phyloP scores from a whole-genome alignment of 2,113 vertebrate species.

The Callospermophilus lateralis region DNA sequence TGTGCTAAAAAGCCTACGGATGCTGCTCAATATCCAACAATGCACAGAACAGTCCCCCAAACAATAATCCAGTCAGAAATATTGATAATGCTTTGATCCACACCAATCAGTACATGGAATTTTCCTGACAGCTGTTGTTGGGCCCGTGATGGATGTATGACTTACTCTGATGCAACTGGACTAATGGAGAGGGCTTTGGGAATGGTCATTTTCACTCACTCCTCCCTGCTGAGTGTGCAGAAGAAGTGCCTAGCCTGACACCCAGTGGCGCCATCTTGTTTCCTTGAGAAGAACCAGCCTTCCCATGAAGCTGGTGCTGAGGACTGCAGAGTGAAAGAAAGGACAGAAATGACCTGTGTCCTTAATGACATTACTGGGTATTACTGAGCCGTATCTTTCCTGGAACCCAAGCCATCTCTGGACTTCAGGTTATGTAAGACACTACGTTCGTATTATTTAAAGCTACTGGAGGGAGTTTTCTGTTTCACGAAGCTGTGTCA shows the following conservation, averaged over 20 bases:
- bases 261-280: not conserved
- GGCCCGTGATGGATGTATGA: not conserved
- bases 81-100: not conserved
- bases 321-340: not conserved
- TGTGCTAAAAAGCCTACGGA: not conserved
- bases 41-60: not conserved
- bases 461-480: not conserved
- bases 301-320: not conserved
- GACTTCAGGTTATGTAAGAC: not conserved
- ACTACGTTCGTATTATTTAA: not conserved
- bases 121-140: not conserved
- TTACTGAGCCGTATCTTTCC: not conserved
- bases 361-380: not conserved
- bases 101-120: not conserved
- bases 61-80: not conserved
- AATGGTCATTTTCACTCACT: not conserved
- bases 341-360: not conserved
- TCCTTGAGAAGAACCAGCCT: not conserved
- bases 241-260: not conserved
- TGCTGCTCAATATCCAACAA: not conserved
- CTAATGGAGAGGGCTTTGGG: not conserved
- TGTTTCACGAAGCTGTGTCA: not conserved
- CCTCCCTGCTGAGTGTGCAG: not conserved
- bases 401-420: not conserved
- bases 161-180: not conserved